These are phyloP conservation scores for Cotesia congregata DNA, from an alignment of 2,888 invertebrate species.

Conservation along the genomic window DNA sequence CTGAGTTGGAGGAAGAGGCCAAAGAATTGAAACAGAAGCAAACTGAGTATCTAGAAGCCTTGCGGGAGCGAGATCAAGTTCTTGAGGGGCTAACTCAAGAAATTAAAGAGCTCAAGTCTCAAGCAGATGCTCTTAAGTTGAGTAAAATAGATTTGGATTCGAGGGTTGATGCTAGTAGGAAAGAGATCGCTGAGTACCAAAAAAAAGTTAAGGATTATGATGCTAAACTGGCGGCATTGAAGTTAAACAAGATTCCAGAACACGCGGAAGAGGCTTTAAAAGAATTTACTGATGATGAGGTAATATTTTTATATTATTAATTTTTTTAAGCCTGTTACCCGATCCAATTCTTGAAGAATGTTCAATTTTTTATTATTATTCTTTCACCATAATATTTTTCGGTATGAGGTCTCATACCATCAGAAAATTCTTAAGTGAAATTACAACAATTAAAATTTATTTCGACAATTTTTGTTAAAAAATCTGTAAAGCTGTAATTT, in stretches of 20 bases:
- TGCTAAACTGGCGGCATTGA: constrained; percentile 73
- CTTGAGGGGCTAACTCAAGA: constrained; percentile 74
- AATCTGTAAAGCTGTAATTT: too few relatives aligned
- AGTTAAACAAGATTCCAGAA: constrained; percentile 76
- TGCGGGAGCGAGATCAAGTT: constrained; percentile 74
- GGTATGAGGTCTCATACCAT: too few relatives aligned
- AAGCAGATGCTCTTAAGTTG: constrained; percentile 79
- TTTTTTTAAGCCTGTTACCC: too few relatives aligned
- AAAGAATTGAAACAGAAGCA: constrained; percentile 73
- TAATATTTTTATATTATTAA: too few relatives aligned
- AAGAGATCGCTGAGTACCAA: constrained; percentile 74
- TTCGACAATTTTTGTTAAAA: too few relatives aligned
- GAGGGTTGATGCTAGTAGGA: constrained; percentile 76
- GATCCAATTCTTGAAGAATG: too few relatives aligned
- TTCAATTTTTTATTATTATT: too few relatives aligned
- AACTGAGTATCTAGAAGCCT: constrained; percentile 74
- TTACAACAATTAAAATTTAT: too few relatives aligned
- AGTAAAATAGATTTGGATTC: constrained; percentile 83
- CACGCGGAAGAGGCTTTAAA: constrained; percentile 71
- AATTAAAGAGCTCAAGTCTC: constrained; percentile 76
- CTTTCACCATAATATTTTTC: too few relatives aligned
- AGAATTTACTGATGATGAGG: constrained; percentile 77
- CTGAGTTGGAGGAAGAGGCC: constrained; percentile 74
- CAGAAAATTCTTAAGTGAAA: too few relatives aligned
- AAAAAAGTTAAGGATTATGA: constrained; percentile 74